These are phyloP conservation scores for Falco punctatus DNA, from an alignment of 2,113 vertebrate species.

Conservation along the genomic window DNA sequence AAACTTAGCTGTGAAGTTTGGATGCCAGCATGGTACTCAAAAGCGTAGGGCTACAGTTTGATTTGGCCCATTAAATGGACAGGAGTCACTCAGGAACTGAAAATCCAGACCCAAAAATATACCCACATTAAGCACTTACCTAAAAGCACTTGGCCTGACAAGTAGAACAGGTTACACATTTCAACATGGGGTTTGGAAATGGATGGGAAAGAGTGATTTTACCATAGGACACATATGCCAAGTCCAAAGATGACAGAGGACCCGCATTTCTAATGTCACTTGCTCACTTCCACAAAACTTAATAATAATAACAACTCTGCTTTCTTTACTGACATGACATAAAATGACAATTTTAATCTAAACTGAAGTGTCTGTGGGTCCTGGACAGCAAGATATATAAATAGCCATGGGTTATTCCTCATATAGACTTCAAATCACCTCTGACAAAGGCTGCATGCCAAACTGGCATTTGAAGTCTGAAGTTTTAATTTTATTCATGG, in stretches of 20 bases:
- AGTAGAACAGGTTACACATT: neutral
- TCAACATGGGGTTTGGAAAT: neutral
- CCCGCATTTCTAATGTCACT: neutral
- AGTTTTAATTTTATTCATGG: constrained; percentile 1
- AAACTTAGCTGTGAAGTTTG: neutral
- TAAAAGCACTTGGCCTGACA: neutral
- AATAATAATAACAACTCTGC: neutral
- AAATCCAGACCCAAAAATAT: neutral
- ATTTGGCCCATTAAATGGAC: neutral
- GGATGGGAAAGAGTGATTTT: neutral
- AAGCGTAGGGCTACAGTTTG: accelerated
- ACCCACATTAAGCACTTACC: neutral
- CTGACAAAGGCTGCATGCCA: neutral
- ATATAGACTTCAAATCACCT: neutral
- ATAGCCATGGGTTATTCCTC: neutral
- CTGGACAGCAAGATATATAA: neutral
- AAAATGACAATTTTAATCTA: neutral
- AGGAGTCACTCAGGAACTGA: neutral
- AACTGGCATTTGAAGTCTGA: neutral
- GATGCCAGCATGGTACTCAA: neutral
- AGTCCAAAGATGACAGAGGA: neutral
- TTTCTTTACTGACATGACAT: neutral
- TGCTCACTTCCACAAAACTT: neutral
- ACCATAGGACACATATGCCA: accelerated
- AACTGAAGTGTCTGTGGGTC: neutral